Evolutionary conservation across 2,797 vertebrate genomes (phyloP).

Genomic region (Sebastes jordani): DNA sequence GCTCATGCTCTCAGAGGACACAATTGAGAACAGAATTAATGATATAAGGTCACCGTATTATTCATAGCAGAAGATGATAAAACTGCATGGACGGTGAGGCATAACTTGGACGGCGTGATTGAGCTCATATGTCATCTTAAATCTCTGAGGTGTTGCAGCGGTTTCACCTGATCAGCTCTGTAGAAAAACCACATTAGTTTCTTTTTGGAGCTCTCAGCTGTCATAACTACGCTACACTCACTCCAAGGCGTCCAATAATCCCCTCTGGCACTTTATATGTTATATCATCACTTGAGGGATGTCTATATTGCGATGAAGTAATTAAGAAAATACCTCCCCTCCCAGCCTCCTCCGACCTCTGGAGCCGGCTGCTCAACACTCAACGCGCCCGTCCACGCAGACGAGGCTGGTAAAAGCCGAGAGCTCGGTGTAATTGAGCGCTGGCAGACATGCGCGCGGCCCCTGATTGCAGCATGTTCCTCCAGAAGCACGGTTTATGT

Average conservation of each 20-base stretch:
- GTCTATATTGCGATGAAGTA: constrained; percentile 64
- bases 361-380: constrained; percentile 48
- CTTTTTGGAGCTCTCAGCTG: constrained; percentile 52
- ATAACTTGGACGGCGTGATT: constrained; percentile 38
- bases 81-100: constrained; percentile 32
- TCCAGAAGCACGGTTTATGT: constrained; percentile 75
- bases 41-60: constrained; percentile 59
- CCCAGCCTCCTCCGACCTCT: constrained; percentile 1
- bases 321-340: constrained; percentile 66
- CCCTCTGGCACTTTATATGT: constrained; percentile 39
- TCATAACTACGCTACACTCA: constrained; percentile 44
- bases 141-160: constrained; percentile 50
- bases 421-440: constrained; percentile 39
- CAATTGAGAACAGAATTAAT: constrained; percentile 46
- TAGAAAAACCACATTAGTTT: constrained; percentile 57
- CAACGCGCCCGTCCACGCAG: constrained; percentile 33
- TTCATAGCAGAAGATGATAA: constrained; percentile 64
- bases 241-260: constrained; percentile 46
- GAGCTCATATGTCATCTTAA: constrained; percentile 64
- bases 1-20: constrained; percentile 38
- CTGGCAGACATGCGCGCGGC: constrained; percentile 52
- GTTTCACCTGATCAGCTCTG: constrained; percentile 67
- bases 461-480: constrained; percentile 67
- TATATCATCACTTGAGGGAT: constrained; percentile 41
- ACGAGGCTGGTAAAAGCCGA: constrained; percentile 17